Evolutionary conservation across 1,140 invertebrate species (phyloP), one percentile per base, ranked within the genome.

Genomic region (Nomia melanderi): DNA sequence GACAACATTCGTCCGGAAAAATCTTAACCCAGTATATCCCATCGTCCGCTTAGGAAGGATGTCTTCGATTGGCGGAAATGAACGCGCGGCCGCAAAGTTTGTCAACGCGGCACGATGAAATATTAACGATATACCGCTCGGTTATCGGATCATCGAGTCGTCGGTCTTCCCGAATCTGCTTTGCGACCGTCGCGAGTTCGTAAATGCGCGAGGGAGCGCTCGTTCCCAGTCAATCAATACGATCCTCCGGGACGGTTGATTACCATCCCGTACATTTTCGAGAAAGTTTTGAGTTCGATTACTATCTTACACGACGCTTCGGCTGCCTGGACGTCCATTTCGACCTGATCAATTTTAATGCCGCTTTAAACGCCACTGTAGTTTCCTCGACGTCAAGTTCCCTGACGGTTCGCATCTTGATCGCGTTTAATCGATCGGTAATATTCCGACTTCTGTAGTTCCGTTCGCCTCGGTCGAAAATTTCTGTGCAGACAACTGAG

Each of bases 91-190:
- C 60, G 39, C 44, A 76, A 83, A 84, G 72, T 84, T 84, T 73
- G 77, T 72, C 77, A 81, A 59, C 77, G 57, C 17, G 5, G 29
- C 23, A 33, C 70, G 59, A 84, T 84, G 78, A 84, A 84, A 84
- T 84, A 84, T 84, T 84, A 84, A 84, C 82, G 78, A 81, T 59
- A 83, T 50, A 41, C 69, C 25, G 50, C 12, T 29, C 67, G 65
- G 66, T 69, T 82, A 84, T 79, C 41, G 66, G 56, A 41, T 62
- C 56, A 63, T 50, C 57, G 67, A 71, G 64, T 67, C 67, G 47
- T 69, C 59, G 81, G 66, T 70, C 66, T 80, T 70, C 67, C 71
- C 53, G 77, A 84, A 84, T 84, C 56, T 69, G 81, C 77, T 79
- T 75, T 66, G 67, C 73, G 25, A 54, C 53, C 71, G 36, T 57